Evolutionary conservation across 2,113 vertebrate genomes (phyloP).

Genomic region (Pan paniscus): DNA sequence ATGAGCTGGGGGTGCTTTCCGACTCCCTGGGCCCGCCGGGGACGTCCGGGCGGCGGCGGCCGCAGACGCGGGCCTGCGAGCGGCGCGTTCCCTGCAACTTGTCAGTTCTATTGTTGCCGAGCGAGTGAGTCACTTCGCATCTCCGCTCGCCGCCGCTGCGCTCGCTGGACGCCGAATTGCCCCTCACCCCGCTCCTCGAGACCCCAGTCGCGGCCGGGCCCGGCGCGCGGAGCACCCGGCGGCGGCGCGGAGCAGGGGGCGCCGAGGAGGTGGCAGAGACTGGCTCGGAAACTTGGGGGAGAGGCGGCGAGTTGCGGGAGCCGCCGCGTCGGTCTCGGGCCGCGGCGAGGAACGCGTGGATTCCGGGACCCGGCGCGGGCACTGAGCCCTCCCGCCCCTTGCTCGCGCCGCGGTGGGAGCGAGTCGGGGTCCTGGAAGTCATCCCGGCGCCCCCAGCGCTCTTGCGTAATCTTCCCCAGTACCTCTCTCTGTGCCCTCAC

Average conservation of each 20-base stretch:
- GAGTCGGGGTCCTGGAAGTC: background rate
- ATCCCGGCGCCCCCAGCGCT: background rate
- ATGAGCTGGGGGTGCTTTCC: background rate
- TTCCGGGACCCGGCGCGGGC: background rate
- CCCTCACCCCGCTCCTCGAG: conserved; percentile 8
- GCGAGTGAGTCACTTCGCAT: conserved; percentile 75
- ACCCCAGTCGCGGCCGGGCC: conserved; percentile 5
- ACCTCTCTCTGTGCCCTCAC: background rate
- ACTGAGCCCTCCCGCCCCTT: background rate
- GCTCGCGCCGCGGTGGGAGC: background rate
- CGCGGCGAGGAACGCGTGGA: conserved; percentile 45
- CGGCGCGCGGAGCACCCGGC: background rate
- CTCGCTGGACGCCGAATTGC: conserved; percentile 24
- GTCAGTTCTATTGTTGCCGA: conserved; percentile 83
- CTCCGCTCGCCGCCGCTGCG: conserved; percentile 15
- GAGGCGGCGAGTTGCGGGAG: conserved; percentile 51
- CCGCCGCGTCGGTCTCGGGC: conserved; percentile 13
- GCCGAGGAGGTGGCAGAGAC: background rate
- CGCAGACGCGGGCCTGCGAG: conserved; percentile 68
- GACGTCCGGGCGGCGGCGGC: conserved; percentile 60
- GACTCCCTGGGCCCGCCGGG: conserved; percentile 22
- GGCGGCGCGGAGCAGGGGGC: background rate
- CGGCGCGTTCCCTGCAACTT: conserved; percentile 69
- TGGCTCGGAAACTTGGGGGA: conserved; percentile 53
- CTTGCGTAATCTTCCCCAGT: background rate